Evolutionary conservation across 1,140 invertebrate genomes (phyloP).

Genomic region (Lasioglossum baleicum): DNA sequence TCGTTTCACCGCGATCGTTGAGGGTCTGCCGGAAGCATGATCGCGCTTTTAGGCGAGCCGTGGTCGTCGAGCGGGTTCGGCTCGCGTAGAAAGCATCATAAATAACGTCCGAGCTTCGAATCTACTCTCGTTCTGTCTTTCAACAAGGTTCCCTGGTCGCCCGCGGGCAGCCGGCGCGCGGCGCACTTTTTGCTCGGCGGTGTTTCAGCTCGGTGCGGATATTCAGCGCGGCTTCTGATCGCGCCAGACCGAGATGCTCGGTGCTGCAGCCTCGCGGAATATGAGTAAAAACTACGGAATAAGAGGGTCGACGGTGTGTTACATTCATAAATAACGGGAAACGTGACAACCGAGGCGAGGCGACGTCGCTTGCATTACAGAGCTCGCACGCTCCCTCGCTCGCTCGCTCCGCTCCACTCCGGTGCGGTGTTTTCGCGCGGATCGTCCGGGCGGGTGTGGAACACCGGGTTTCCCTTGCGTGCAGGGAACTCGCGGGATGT

Average conservation of each 20-base stretch:
- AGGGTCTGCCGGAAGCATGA: constrained; percentile 46
- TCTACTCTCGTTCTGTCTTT: constrained; percentile 43
- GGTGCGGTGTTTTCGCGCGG: constrained; percentile 44
- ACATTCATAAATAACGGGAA: constrained; percentile 74
- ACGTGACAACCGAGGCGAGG: constrained; percentile 67
- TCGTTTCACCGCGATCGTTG: neutral
- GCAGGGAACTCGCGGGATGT: constrained; percentile 20
- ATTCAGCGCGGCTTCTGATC: constrained; percentile 57
- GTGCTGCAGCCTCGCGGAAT: constrained; percentile 64
- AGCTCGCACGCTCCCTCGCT: constrained; percentile 36
- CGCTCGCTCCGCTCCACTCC: constrained; percentile 29
- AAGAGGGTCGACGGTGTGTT: constrained; percentile 72
- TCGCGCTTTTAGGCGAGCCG: constrained; percentile 58
- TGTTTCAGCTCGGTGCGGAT: constrained; percentile 63
- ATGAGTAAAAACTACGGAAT: constrained; percentile 76
- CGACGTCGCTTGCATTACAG: constrained; percentile 49
- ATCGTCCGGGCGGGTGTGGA: constrained; percentile 30
- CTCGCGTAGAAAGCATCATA: constrained; percentile 71
- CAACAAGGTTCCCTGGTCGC: constrained; percentile 8
- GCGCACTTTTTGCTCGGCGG: constrained; percentile 39
- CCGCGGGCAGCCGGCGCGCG: too few relatives aligned
- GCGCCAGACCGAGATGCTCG: constrained; percentile 27
- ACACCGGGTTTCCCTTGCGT: constrained; percentile 4
- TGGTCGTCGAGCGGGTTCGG: constrained; percentile 51
- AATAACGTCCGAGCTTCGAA: constrained; percentile 74